Evolutionary conservation across 35 echinoderm and acorn worm species (phyloP), one percentile per base, ranked within the genome.

Genomic region (Ophioderma brevispina): DNA sequence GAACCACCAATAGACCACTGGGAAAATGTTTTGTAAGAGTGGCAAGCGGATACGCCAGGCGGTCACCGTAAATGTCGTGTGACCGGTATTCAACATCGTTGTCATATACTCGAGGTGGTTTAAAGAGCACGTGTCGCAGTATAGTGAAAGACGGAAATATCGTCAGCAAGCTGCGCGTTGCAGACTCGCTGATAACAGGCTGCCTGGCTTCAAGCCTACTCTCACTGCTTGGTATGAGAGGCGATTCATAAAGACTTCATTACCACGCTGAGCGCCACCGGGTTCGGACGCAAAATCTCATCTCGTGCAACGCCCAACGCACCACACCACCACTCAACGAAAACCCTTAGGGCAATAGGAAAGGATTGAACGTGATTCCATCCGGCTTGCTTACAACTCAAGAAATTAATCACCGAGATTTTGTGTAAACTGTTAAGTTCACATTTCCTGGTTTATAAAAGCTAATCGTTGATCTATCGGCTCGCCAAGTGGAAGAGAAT

Each of bases 391-490:
- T 4, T 46, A 46, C 41, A 46, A 46, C 41, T 46, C 41, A 17
- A 70, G 59, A 70, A 70, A 70, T 13, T 70, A 6, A 70, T 70
- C 59, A 25, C 23, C 6, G 59, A 2, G 59, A 70, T 13, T 70
- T 70, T 70, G 23, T 70, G 59, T 70, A 70, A 70, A 70, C 59
- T 70, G 59, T 70, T 6, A 70, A 70, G 59, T 70, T 70, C 59
- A 70, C 17, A 70, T 70, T 70, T 70, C 59, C 59, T 70, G 59
- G 4, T 70, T 13, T 70, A 13, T 52, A 70, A 70, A 30, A 70
- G 59, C n/a, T 70, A 25, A 70, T 70, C 5, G 59, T 70, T 70
- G 59, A 70, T 70, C 59, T 70, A 70, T 25, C 17, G 23, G 28
- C 59, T 70, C 28, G 59, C 23, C 1, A 70, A 70, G 23, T 25